These are phyloP conservation scores for Capromys pilorides DNA, from an alignment of 2,797 vertebrate genomes.

Conservation along the genomic window DNA sequence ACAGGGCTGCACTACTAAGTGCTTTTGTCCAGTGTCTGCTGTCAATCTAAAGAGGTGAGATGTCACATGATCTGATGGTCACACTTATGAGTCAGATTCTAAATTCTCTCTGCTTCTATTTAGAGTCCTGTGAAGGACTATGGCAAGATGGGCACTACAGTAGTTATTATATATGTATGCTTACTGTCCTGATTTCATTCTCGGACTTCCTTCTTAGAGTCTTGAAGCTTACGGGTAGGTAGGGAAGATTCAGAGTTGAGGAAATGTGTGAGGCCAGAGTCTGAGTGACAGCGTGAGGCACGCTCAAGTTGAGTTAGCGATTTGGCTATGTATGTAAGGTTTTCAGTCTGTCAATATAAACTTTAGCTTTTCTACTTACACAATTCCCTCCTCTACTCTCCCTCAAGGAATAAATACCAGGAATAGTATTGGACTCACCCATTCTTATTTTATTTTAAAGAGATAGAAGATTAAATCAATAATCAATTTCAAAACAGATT, in stretches of 20 bases:
- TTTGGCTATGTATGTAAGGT: background rate
- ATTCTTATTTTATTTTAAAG: too few species aligned
- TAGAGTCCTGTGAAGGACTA: too few species aligned
- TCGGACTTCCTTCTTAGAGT: background rate
- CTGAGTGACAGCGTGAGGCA: background rate
- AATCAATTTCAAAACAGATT: too few species aligned
- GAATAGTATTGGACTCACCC: background rate
- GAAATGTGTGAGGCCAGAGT: background rate
- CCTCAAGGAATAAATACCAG: background rate
- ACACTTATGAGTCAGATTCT: background rate
- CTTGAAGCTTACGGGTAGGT: background rate
- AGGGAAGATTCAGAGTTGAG: background rate
- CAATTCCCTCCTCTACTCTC: too few species aligned
- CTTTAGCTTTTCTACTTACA: background rate
- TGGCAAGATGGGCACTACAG: too few species aligned
- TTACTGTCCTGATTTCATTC: background rate
- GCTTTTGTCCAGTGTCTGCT: background rate
- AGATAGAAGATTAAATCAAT: too few species aligned
- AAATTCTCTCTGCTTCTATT: background rate
- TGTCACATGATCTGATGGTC: background rate
- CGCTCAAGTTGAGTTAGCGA: background rate
- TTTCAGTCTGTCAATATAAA: background rate
- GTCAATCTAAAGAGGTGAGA: background rate
- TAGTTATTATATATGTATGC: background rate
- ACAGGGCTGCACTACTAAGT: background rate